Evolutionary conservation across 2,797 vertebrate species (phyloP).

Genomic region (Myotis planiceps): DNA sequence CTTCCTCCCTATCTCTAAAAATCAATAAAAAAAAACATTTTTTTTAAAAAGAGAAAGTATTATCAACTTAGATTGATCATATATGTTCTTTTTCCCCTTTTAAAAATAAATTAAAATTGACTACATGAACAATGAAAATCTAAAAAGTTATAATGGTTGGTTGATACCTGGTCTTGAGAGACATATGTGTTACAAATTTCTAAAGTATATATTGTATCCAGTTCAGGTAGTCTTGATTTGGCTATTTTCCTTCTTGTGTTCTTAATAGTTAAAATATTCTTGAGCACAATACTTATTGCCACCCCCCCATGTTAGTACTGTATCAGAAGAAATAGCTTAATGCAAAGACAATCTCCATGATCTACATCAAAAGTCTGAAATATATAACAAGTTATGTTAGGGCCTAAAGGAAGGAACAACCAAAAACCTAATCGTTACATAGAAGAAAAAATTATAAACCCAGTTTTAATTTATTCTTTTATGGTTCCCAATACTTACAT

Average conservation of each 20-base stretch:
- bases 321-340: not conserved
- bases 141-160: not conserved
- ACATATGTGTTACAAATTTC: not conserved
- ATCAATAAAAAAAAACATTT: too few species aligned
- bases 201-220: not conserved
- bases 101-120: conserved; percentile 34
- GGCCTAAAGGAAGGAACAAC: not conserved
- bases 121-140: not conserved
- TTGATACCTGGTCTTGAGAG: not conserved
- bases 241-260: not conserved
- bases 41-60: not conserved
- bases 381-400: not conserved
- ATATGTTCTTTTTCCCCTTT: not conserved
- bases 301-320: not conserved
- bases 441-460: not conserved
- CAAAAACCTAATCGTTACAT: conserved; percentile 9
- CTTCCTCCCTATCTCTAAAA: too few species aligned
- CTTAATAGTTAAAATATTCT: not conserved
- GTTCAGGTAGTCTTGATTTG: not conserved
- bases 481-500: not conserved
- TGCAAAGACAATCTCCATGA: not conserved
- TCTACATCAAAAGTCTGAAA: not conserved
- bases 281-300: not conserved
- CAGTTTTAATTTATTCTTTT: conserved; percentile 21
- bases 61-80: not conserved